Base-by-base conservation (phyloP, 2,797 vertebrate species). In the Chromobotia macracanthus region DNA sequence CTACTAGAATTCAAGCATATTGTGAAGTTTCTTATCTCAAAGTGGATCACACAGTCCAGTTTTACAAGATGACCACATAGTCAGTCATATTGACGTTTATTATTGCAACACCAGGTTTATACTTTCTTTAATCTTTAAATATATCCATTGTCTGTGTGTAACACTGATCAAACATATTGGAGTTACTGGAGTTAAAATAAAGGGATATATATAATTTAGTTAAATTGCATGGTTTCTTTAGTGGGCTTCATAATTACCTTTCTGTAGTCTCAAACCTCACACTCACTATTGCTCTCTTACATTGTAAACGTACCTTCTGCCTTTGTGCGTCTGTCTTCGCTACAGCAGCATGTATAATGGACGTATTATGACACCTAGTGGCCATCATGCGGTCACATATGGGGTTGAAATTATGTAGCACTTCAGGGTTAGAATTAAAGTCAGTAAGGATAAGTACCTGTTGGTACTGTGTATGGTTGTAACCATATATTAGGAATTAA, bases 291-390 rank as follows among this genome's bases (percentile, higher is more conserved):
- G 5, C 44, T 51, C 15, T 51, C 15, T 51, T 18, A 16, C 50
- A 5, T 51, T 51, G 5, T 18, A 51, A 18, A 6, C 7, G 15
- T 51, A 51, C 13, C 8, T 3, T 9, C 38, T 38, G 38, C 38
- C 38, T 38, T 38, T 38, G 3, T 56, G 19, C 3, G 19, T 12
- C 19, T 58, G 21, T 61, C 1, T 60, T 0, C 18, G 19, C 56
- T 19, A 16, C 11, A 15, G 48, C 46, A 66, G 35, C 12, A 23
- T 12, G 12, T 15, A 28, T 38, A 65, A 12, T 55, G 19, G 21
- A 25, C 12, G 15, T 44, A 55, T n/a, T n/a, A 7, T 38, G 48
- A 55, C 61, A 75, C 10, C 73, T 28, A 38, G 73, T 55, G 72
- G 72, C 10, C 71, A 12, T 44, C 15, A 15, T 19, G 13, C 9